phyloP scores from a whole-genome alignment of 2,797 vertebrate species.

The Hydrophis major region DNA sequence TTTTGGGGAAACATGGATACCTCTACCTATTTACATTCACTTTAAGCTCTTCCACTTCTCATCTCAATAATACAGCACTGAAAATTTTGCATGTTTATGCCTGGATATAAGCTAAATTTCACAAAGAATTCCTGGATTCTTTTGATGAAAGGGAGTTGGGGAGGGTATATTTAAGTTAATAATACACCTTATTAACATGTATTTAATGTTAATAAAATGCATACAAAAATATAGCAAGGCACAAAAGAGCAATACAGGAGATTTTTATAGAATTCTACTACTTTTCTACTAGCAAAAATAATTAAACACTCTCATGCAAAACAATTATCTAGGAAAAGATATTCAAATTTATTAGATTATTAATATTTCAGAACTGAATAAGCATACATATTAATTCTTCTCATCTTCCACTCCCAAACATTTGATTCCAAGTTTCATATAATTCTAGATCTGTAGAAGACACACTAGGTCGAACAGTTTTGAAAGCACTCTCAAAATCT shows the following conservation, averaged over 20 bases:
- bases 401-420: constrained; percentile 89
- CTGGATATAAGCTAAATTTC: not conserved
- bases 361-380: not conserved
- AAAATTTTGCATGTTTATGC: not conserved
- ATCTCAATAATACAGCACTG: not conserved
- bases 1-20: too few relatives aligned
- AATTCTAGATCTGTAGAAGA: constrained; percentile 87
- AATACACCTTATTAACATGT: not conserved
- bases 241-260: not conserved
- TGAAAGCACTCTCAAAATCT: constrained; percentile 90
- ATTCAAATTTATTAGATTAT: not conserved
- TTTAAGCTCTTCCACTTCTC: not conserved
- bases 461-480: constrained; percentile 87
- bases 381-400: not conserved
- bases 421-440: constrained; percentile 92
- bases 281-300: not conserved
- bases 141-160: not conserved
- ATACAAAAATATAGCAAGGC: not conserved
- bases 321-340: not conserved
- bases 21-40: not conserved
- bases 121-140: not conserved
- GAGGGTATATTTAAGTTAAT: not conserved
- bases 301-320: not conserved
- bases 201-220: not conserved
- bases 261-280: not conserved